Base-by-base conservation (phyloP, 92 coral and sea anemone genomes). In the Palythoa grandis region DNA sequence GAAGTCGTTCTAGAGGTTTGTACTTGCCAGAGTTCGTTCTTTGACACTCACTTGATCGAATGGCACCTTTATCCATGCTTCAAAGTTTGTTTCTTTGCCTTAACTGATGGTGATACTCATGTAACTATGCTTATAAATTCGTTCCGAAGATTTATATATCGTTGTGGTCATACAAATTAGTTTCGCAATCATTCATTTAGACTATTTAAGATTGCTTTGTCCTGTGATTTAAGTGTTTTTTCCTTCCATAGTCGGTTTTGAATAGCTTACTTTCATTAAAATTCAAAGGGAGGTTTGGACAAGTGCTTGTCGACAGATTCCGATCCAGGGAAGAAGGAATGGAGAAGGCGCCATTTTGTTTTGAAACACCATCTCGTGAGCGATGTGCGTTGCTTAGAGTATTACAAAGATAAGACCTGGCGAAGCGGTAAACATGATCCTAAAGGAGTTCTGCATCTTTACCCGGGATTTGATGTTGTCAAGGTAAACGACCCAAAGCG, bases 341-440 rank as follows among this genome's bases (percentile, higher is more conserved):
- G 99, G 99, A 96, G 88, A 74, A 93, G 91, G 65, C 95, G 99
- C 20, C 86, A 96, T 90, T 96, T 96, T 80, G 98, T 96, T 15
- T 90, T 94, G 84, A 96, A 96, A 72, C 95, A 96, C 76, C 91
- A 93, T 50, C 84, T 92, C 23, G 88, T 92, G 2, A 96, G 99
- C 80, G 94, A 90, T 78, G 92, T 91, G 2, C 92, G 92, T 77
- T 93, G 98, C 50, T 74, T 96, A 37, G 99, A 96, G 72, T 91
- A 93, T 50, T 96, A 93, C 89, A 88, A 94, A 50, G 94, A 87
- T 76, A 92, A 86, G 70, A 86, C 74, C 24, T 92, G 93, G 89
- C 91, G 94, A 76, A 93, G 99, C 93, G 88, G 95, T 5, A 93
- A 90, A 63, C 90, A 95, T 61, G 95, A 93, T 24, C 95, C 99